phyloP scores from a whole-genome alignment of 2,797 vertebrate genomes.

The Cetoscarus ocellatus region DNA sequence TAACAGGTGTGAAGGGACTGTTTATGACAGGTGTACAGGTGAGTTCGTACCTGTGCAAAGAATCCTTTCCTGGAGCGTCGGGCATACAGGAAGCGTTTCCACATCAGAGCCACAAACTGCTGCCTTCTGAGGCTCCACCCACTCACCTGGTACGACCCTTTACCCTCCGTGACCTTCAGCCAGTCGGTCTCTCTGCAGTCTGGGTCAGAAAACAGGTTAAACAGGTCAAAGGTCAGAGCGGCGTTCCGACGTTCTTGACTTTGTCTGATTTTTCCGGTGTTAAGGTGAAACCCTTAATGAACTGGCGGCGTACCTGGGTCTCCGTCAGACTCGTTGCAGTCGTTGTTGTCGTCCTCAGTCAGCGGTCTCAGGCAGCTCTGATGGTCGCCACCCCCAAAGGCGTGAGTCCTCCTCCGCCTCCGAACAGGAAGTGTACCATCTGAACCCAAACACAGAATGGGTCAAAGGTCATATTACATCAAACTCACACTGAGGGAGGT shows the following conservation, averaged over 20 bases:
- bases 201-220: slow-evolving; percentile 51
- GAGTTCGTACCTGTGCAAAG: slow-evolving; percentile 91
- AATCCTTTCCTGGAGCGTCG: slow-evolving; percentile 95
- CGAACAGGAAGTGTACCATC: slow-evolving; percentile 93
- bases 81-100: slow-evolving; percentile 96
- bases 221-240: too few relatives aligned
- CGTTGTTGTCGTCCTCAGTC: slow-evolving; percentile 90
- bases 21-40: background rate
- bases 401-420: slow-evolving; percentile 87
- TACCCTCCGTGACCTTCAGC: slow-evolving; percentile 90
- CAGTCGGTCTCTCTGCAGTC: slow-evolving; percentile 93
- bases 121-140: slow-evolving; percentile 94
- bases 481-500: too few relatives aligned
- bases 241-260: too few relatives aligned
- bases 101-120: slow-evolving; percentile 94
- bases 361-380: slow-evolving; percentile 95
- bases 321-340: slow-evolving; percentile 87
- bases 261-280: too few relatives aligned
- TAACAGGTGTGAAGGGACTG: too few relatives aligned
- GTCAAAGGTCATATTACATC: background rate
- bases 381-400: slow-evolving; percentile 90
- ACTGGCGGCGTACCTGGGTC: slow-evolving; percentile 86
- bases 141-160: slow-evolving; percentile 91
- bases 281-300: background rate
- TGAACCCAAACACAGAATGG: slow-evolving; percentile 54